These are phyloP conservation scores for Sciaenops ocellatus DNA, from an alignment of 2,797 vertebrate species.

Conservation along the genomic window DNA sequence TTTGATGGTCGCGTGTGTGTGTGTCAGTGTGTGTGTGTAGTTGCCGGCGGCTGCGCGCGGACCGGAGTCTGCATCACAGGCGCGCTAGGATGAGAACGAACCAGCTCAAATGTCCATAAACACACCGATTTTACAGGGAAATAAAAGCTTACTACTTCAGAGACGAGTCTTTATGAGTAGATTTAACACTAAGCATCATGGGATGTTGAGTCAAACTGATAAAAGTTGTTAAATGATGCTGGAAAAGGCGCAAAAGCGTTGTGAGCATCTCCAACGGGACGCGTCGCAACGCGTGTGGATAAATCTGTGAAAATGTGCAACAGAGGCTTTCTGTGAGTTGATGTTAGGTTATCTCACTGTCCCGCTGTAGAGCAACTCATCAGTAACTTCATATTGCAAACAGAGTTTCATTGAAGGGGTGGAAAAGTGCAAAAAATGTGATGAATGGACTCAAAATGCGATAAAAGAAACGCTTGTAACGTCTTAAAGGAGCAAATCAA, in stretches of 20 bases:
- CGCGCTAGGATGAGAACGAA: slow-evolving; percentile 10
- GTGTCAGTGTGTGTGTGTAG: slow-evolving; percentile 2
- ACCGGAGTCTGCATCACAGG: not conserved
- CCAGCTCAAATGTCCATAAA: not conserved
- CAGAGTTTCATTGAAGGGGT: not conserved
- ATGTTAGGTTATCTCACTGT: not conserved
- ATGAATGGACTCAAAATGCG: slow-evolving; percentile 8
- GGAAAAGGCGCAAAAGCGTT: not conserved
- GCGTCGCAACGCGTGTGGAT: not conserved
- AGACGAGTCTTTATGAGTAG: not conserved
- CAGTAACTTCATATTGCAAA: not conserved
- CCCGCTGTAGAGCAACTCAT: not conserved
- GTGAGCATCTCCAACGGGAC: not conserved
- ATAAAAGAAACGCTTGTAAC: not conserved
- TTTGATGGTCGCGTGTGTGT: not conserved
- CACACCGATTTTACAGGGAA: not conserved
- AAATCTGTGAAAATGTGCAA: not conserved
- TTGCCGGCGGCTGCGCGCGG: not conserved
- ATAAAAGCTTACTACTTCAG: rapidly evolving
- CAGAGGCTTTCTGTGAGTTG: rapidly evolving
- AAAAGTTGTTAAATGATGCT: not conserved
- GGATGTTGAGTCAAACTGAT: not conserved
- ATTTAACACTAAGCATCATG: not conserved
- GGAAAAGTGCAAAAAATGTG: not conserved
- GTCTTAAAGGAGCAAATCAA: rapidly evolving